A percentile compares a stretch with the other conserved stretches of the same genome.
These are phyloP conservation scores for Bettongia penicillata DNA, from an alignment of 2,113 vertebrate genomes.

Conservation along the genomic window DNA sequence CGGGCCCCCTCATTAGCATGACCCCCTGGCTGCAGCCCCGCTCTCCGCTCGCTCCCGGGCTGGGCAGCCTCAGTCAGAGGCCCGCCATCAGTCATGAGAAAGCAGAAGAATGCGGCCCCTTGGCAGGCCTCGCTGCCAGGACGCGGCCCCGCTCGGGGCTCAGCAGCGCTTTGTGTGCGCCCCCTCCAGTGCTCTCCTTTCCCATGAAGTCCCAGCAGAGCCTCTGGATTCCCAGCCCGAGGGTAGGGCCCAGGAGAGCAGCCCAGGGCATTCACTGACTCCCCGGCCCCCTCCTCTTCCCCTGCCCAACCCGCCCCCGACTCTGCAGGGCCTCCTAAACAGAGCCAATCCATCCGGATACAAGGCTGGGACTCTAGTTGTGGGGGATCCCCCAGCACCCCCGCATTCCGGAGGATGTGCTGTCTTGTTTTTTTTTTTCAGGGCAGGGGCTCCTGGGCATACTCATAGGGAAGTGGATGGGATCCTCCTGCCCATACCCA, in stretches of 20 bases:
- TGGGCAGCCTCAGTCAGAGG: constrained; percentile 86
- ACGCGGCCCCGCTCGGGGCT: constrained; percentile 84
- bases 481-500: too few species aligned
- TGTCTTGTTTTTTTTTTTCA: too few species aligned
- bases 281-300: constrained; percentile 28
- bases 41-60: constrained; percentile 65
- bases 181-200: constrained; percentile 86
- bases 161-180: constrained; percentile 87
- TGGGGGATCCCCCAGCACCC: background rate
- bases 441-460: background rate
- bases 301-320: constrained; percentile 56
- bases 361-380: background rate
- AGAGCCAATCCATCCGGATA: constrained; percentile 51
- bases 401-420: background rate
- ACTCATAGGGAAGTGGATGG: too few species aligned
- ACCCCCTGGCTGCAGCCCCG: constrained; percentile 84
- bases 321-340: constrained; percentile 71
- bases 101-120: constrained; percentile 91
- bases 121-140: constrained; percentile 91
- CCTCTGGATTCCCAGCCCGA: constrained; percentile 80
- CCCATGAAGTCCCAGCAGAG: constrained; percentile 88
- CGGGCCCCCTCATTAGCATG: constrained; percentile 90
- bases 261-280: constrained; percentile 73
- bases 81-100: constrained; percentile 90
- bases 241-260: constrained; percentile 78